A percentile compares a stretch with the other conserved stretches of the same genome.
Evolutionary conservation across 2,888 invertebrate genomes (phyloP).

Genomic region (Nomada fabriciana): DNA sequence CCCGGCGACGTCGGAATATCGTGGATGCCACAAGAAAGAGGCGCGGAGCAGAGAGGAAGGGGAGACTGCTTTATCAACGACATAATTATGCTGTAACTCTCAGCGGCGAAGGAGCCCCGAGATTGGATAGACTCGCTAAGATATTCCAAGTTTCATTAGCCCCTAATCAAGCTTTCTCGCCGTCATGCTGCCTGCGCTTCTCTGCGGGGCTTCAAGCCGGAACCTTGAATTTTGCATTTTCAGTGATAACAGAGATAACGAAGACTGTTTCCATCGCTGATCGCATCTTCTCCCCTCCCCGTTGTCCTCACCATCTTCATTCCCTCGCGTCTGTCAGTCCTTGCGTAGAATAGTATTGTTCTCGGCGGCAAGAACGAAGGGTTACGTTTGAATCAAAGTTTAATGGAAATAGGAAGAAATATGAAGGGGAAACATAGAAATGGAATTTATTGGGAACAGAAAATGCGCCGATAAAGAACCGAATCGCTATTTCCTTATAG

Average conservation of each 20-base stretch:
- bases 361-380: not conserved
- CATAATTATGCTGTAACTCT: constrained; percentile 75
- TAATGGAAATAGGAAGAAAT: not conserved
- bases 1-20: constrained; percentile 6
- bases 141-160: constrained; percentile 77
- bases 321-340: not conserved
- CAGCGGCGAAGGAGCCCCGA: constrained; percentile 48
- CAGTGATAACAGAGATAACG: constrained; percentile 51
- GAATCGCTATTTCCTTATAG: constrained; percentile 58
- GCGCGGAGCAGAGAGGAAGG: constrained; percentile 6
- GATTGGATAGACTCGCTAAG: constrained; percentile 70
- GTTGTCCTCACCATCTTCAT: not conserved
- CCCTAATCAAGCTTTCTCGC: constrained; percentile 69
- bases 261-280: constrained; percentile 29
- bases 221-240: constrained; percentile 59
- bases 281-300: constrained; percentile 1
- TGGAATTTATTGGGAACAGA: constrained; percentile 19
- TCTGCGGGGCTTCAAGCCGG: constrained; percentile 11
- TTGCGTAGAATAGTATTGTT: not conserved
- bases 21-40: constrained; percentile 21
- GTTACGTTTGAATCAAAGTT: not conserved
- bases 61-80: constrained; percentile 67
- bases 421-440: not conserved
- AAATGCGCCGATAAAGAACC: constrained; percentile 39
- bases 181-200: constrained; percentile 11